Conservation (phyloP, 2,797 vertebrate species). For the Arvicola amphibius region DNA sequence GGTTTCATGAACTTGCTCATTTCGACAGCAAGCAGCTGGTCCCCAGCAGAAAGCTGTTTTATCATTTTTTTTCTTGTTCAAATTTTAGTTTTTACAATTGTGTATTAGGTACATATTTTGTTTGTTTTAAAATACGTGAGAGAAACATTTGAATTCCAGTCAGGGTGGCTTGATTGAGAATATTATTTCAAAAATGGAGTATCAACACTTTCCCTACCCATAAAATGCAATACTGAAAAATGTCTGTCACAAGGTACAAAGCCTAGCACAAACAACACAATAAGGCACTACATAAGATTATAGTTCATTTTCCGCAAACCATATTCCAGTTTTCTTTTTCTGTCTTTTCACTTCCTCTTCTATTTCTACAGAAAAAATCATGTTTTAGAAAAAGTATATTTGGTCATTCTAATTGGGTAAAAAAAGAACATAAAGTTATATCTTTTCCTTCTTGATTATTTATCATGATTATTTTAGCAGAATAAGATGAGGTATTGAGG, state of each 20-base stretch:
- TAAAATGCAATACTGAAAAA: background rate
- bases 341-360: background rate
- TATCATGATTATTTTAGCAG: background rate
- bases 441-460: slow-evolving; percentile 56
- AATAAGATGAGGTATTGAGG: background rate
- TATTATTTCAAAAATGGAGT: background rate
- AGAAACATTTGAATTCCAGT: background rate
- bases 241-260: background rate
- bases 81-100: background rate
- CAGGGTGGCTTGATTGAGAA: background rate
- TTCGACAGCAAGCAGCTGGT: too few relatives aligned
- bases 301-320: background rate
- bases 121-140: background rate
- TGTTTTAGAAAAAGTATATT: background rate
- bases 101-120: background rate
- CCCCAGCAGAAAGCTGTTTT: too few relatives aligned
- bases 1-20: too few relatives aligned
- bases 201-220: background rate
- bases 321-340: background rate
- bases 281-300: background rate
- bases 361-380: background rate
- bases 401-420: slow-evolving; percentile 26
- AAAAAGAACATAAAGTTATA: background rate
- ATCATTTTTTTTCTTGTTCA: background rate
- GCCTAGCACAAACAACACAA: background rate